A percentile compares a stretch with the other conserved stretches of the same genome.
phyloP scores from a whole-genome alignment of 2,888 invertebrate genomes.

The Xylota sylvarum region DNA sequence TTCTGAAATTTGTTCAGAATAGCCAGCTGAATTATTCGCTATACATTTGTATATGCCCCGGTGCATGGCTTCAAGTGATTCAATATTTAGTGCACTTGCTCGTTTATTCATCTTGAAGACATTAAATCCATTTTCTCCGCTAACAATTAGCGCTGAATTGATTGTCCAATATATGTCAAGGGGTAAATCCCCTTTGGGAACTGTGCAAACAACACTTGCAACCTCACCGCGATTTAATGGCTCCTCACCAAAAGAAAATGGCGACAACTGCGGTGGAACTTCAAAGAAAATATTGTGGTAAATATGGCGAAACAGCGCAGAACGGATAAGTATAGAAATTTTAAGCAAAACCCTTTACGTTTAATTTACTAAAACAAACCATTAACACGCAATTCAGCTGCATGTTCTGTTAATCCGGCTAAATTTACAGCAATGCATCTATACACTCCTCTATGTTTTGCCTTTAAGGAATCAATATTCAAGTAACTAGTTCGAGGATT shows the following conservation, averaged over 20 bases:
- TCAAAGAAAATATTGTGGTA: slow-evolving; percentile 62
- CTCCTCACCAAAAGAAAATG: slow-evolving; percentile 84
- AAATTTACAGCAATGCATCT: slow-evolving; percentile 91
- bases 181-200: slow-evolving; percentile 92
- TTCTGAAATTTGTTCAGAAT: slow-evolving; percentile 88
- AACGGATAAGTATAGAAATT: slow-evolving; percentile 6
- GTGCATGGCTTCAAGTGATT: slow-evolving; percentile 88
- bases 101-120: slow-evolving; percentile 82
- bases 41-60: slow-evolving; percentile 92
- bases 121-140: slow-evolving; percentile 78
- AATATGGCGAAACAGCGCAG: slow-evolving; percentile 59
- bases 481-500: slow-evolving; percentile 84
- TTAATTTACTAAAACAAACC: slow-evolving; percentile 84
- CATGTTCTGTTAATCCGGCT: slow-evolving; percentile 89
- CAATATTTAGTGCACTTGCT: slow-evolving; percentile 86
- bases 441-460: slow-evolving; percentile 90
- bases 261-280: slow-evolving; percentile 84
- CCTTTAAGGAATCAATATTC: slow-evolving; percentile 87
- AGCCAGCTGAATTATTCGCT: slow-evolving; percentile 90
- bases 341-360: slow-evolving; percentile 67
- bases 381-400: slow-evolving; percentile 87
- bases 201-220: slow-evolving; percentile 89
- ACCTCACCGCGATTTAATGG: slow-evolving; percentile 89
- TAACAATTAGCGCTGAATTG: slow-evolving; percentile 85
- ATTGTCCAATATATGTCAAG: slow-evolving; percentile 90